Evolutionary conservation across 1,140 invertebrate species (phyloP), one percentile per base, ranked within the genome.

Genomic region (Pogonomyrmex barbatus): DNA sequence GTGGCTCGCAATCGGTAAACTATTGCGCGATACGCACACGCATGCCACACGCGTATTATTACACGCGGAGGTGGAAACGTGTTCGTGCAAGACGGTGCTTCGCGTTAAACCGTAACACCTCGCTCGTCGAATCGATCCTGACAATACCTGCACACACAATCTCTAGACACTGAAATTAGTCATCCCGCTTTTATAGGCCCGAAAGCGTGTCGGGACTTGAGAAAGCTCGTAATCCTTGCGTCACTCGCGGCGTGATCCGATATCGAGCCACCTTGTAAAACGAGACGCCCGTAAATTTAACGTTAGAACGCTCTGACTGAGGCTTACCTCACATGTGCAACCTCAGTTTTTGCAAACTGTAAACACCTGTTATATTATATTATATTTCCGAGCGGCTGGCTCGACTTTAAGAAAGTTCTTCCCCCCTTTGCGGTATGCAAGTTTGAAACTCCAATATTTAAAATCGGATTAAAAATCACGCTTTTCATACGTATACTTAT

Each of bases 161-260:
- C 68, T 83, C 79, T 62, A 82, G 79, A 83, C 68, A 83, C 68
- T 54, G 54, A 75, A 70, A 83, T 83, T 83, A 83, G 79, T 83
- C 79, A 83, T 83, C 79, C 68, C 68, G 79, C 79, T 83, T 83
- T 83, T 83, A 83, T 60, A 73, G 68, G 79, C 79, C 24, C 79
- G 68, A 83, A 83, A 83, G 79, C 79, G 79, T 75, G 79, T 75
- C 79, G 68, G 42, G 50, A 33, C 68, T 73, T 47, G 79, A 75
- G 79, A 62, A 60, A 75, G 68, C 79, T 83, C 79, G 68, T 83
- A 83, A 83, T 83, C 79, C 79, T 83, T 50, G 68, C 79, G 79
- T 83, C 79, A 83, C 54, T 83, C 79, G 79, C 58, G 30, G 67
- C 79, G 68, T 83, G 24, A 75, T 83, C 68, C 79, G 79, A 83